Evolutionary conservation across 2,797 vertebrate species (phyloP).

Genomic region (Fundulus diaphanus): DNA sequence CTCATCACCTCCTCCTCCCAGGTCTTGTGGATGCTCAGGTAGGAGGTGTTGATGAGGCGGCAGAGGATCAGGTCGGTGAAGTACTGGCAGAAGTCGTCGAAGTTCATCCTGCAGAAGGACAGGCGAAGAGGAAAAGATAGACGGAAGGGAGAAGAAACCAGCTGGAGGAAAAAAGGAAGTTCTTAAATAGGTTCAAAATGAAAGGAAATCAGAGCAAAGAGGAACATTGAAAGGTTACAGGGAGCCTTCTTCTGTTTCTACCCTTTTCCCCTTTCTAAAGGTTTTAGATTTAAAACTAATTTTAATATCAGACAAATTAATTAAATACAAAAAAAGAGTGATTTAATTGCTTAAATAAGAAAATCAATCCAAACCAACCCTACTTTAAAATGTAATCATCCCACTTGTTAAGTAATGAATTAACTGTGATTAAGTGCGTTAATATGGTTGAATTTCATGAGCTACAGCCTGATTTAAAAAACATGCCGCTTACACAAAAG

Average conservation of each 20-base stretch:
- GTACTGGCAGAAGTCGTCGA: slow-evolving; percentile 93
- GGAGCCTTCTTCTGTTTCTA: not conserved
- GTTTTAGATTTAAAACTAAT: not conserved
- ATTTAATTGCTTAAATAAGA: not conserved
- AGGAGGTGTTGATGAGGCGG: slow-evolving; percentile 95
- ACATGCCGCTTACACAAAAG: not conserved
- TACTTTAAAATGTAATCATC: not conserved
- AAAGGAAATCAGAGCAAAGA: slow-evolving; percentile 59
- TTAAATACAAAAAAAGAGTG: not conserved
- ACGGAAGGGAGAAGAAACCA: slow-evolving; percentile 47
- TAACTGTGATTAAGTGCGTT: too few species aligned
- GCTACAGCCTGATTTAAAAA: not conserved
- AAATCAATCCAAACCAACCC: not conserved
- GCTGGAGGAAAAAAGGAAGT: slow-evolving; percentile 50
- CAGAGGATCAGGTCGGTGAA: slow-evolving; percentile 97
- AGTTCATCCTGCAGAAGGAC: slow-evolving; percentile 86
- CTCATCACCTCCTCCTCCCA: slow-evolving; percentile 94
- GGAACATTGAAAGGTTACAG: slow-evolving; percentile 23
- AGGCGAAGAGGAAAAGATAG: slow-evolving; percentile 45
- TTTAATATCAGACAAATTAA: not conserved
- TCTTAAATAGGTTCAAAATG: slow-evolving; percentile 37
- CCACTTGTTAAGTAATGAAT: not conserved
- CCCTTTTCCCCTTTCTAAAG: not conserved
- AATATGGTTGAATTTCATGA: not conserved
- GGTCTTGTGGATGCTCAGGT: slow-evolving; percentile 98